Conservation (phyloP, 2,797 vertebrate species). For the Malurus splendens region DNA sequence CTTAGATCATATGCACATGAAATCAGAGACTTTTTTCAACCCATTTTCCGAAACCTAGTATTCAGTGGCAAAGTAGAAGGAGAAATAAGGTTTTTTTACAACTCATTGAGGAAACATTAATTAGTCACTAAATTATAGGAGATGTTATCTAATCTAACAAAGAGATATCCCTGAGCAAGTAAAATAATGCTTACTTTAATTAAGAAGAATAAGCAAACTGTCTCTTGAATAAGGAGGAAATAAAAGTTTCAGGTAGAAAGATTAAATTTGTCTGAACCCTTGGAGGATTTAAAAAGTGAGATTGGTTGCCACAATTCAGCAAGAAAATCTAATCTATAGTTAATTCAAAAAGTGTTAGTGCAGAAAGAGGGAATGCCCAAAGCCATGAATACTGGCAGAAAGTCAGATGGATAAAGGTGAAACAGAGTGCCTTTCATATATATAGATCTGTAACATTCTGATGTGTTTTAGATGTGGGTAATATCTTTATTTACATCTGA, state of each 20-base stretch:
- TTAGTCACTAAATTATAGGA: neutral
- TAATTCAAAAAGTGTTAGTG: neutral
- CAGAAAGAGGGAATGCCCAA: neutral
- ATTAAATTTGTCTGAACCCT: neutral
- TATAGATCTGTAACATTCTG: neutral
- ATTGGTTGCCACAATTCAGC: neutral
- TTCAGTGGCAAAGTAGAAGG: neutral
- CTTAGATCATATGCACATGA: neutral
- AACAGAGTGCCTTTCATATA: neutral
- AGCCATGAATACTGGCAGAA: neutral
- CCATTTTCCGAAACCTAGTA: neutral
- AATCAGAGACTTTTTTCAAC: neutral
- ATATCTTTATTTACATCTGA: neutral
- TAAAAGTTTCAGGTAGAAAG: neutral
- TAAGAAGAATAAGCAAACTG: neutral
- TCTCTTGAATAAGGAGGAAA: neutral
- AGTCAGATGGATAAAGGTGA: neutral
- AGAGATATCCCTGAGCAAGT: neutral
- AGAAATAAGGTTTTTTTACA: neutral
- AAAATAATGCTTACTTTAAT: constrained; percentile 11
- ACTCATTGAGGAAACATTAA: neutral
- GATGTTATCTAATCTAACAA: neutral
- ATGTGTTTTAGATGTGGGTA: neutral
- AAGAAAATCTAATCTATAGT: neutral
- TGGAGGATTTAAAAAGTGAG: neutral